Base-by-base conservation (phyloP, 1,140 invertebrate genomes). In the Atta texana region DNA sequence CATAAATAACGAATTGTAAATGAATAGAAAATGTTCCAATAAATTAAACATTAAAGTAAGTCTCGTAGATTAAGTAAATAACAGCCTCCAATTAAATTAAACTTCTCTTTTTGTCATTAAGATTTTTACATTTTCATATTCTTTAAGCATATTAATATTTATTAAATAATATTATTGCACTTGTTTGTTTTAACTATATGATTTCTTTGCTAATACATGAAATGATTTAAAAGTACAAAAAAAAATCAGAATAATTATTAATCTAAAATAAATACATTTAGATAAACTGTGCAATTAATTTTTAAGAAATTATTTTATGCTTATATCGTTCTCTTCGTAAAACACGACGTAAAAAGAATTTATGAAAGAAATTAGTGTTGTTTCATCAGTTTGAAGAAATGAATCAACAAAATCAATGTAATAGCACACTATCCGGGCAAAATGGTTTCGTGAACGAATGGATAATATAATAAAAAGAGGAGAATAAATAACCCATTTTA, bases 1-100 rank as follows among this genome's bases (percentile, higher is more conserved):
- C 10, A 59, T 1, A 4, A 24, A 55, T 24, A 1, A 72, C 16
- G 53, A 72, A 55, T 72, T 55, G 49, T 72, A 72, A 72, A 72
- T 74, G 14, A 39, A 57, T 16, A 75, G 31, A 75, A 75, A 75
- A 59, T 75, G 31, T 59, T 59, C 72, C 53, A 59, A 59, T 59
- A 39, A 39, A 39, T 59, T 75, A 69, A 0, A 24, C 21, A 12
- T 10, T n/a, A 66, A 66, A 12, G 6, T 66, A 51, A 28, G 12
- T 61, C 3, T 24, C 12, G 3, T 61, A 61, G 59, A 28, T 61
- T 49, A 21, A 44, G 14, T 14, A 12, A 66, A 0, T 39, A 21
- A 64, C 3, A n/a, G 2, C 8, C 18, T 3, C 31, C 0, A 64
- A 31, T 2, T 2, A 64, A 64, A 66, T 18, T 39, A 66, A 39